Evolutionary conservation across 2,888 invertebrate species (phyloP), one percentile per base, ranked within the genome.

Genomic region (Yponomeuta malinellus): DNA sequence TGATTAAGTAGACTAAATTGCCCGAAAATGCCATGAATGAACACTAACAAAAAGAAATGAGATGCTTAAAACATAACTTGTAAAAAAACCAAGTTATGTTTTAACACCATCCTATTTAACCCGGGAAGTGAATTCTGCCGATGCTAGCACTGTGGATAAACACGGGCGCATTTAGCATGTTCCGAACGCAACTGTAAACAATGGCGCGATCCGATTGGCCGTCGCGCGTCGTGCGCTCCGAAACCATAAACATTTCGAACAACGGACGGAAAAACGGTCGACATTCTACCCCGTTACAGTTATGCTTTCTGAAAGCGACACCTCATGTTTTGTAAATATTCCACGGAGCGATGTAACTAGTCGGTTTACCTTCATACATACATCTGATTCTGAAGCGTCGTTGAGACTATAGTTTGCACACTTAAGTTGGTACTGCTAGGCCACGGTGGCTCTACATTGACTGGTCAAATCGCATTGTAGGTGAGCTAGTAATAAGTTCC

Each of bases 161-260:
- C 71, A 67, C 15, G 43, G 31, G 63, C 70, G 64, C 23, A 63
- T 33, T 67, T 65, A 69, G 72, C 68, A 31, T 71, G 67, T 75
- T 73, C 59, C 63, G 71, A 71, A 68, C 70, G 72, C 66, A 64
- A 71, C 37, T 73, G 74, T 75, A 75, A 75, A 75, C 75, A 75
- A 75, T 71, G 72, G 43, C 37, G 48, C 68, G 48, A 8, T 68
- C 43, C 23, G 68, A 68, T 68, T 68, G 68, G 68, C 43, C 65
- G 31, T 12, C 65, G 33, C 48, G 23, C 48, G 71, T 48, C 71
- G 63, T n/a, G n/a, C 65, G 68, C 64, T 69, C 68, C 33, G 48
- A 71, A 69, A 71, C 68, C 71, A 52, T 59, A 71, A 70, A 70
- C 70, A 68, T 68, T 68, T 43, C 48, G 68, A 37, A 12, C 15